Percentiles rank a stretch among this genome's conserved stretches.
Evolutionary conservation across 2,888 invertebrate species (phyloP).

Genomic region (Lasioglossum calceatum): DNA sequence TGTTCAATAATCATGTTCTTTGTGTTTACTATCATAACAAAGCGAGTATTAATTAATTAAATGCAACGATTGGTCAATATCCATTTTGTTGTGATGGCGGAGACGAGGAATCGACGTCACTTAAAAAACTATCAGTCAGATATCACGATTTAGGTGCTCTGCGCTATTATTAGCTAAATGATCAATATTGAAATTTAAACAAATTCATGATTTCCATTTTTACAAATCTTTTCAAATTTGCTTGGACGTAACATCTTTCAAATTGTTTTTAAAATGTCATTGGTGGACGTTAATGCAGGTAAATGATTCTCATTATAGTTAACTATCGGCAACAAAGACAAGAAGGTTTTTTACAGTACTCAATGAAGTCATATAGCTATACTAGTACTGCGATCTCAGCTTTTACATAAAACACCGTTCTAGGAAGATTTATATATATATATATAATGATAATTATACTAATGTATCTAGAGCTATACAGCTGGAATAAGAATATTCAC

Average conservation of each 20-base stretch:
- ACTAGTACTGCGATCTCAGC: conserved; percentile 5
- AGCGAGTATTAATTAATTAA: not conserved
- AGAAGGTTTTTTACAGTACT: conserved; percentile 1
- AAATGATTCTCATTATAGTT: not conserved
- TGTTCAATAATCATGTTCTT: conserved; percentile 32
- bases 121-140: not conserved
- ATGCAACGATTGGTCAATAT: not conserved
- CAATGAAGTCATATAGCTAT: not conserved
- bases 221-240: not conserved
- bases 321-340: not conserved
- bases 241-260: not conserved
- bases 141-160: conserved; percentile 12
- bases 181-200: not conserved
- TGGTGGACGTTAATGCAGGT: not conserved
- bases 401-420: conserved; percentile 15
- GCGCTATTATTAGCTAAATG: not conserved
- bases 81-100: not conserved
- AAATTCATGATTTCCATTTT: not conserved
- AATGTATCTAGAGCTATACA: conserved; percentile 17
- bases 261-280: not conserved
- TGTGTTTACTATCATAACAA: not conserved
- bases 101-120: conserved; percentile 24
- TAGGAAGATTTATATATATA: not conserved
- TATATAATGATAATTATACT: not conserved
- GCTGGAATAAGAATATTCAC: not conserved